phyloP scores from a whole-genome alignment of 2,113 vertebrate species.

The Corvus hawaiiensis region DNA sequence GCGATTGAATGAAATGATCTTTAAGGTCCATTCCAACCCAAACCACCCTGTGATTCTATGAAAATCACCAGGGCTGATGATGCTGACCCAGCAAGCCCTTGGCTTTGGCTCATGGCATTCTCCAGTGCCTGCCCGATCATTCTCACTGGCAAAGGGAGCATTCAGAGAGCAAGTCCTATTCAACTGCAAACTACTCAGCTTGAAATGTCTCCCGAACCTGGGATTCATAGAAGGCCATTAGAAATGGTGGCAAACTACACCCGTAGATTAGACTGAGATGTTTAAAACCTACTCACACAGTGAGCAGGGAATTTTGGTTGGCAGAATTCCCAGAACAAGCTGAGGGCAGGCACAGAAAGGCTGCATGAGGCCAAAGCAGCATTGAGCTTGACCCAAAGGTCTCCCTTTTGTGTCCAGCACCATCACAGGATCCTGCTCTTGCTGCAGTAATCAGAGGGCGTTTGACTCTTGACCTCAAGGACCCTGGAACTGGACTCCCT shows the following conservation, averaged over 20 bases:
- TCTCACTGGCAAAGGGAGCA: not conserved
- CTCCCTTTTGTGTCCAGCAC: not conserved
- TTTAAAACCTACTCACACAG: not conserved
- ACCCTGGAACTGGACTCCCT: not conserved
- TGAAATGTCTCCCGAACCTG: not conserved
- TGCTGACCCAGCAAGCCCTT: not conserved
- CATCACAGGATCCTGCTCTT: not conserved
- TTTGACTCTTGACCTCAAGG: not conserved
- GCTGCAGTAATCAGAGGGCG: not conserved
- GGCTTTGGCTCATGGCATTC: not conserved
- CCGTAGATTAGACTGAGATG: not conserved
- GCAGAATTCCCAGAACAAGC: constrained; percentile 3
- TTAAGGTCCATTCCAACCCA: not conserved
- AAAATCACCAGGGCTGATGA: not conserved
- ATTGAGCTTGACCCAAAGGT: not conserved
- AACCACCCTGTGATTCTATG: not conserved
- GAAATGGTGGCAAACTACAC: not conserved
- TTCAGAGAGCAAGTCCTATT: not conserved
- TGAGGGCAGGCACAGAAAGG: not conserved
- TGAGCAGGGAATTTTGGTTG: not conserved
- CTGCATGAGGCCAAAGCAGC: not conserved
- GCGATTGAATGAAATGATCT: not conserved
- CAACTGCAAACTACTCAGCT: not conserved
- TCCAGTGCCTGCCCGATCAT: not conserved
- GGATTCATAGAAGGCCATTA: not conserved